Evolutionary conservation across 2,888 invertebrate species (phyloP), one percentile per base, ranked within the genome.

Genomic region (Sinelater perroti): DNA sequence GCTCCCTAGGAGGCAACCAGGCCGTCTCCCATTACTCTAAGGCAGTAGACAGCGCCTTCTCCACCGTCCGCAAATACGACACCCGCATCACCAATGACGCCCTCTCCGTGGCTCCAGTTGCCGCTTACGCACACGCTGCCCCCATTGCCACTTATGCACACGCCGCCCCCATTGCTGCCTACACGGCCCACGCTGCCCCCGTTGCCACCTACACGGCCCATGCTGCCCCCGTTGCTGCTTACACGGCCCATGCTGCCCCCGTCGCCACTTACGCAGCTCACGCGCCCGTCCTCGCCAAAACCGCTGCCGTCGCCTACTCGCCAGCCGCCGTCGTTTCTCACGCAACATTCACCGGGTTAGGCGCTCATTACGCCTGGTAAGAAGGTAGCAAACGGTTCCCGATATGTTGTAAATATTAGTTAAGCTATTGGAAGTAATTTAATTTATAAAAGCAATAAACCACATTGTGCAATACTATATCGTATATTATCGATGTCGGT

Each of bases 341-440:
- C 74, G 83, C 85, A 60, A 78, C 83, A 66, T 88, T 87, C 81
- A 82, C 80, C 65, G 87, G 87, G 58, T 81, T 85, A 54, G 84
- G 84, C 65, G 82, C 84, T 63, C 82, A 83, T 65, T 88, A 87
- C 78, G 85, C 81, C 67, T 87, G 84, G 83, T 87, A 84, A 84
- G 21, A 61, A 60, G 17, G 31, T 28, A 36, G 58, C 46, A 31
- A 40, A 11, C 21, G 45, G 35, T 11, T 18, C 20, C n/a, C 31
- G 17, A 26, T 28, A 28, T 16, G 35, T 38, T 50, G 40, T 51
- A 52, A 44, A 53, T 53, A 53, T 38, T 53, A 45, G 44, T 53
- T 53, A 45, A 51, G 35, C 42, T 51, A 26, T 26, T 53, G 24
- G 26, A 53, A 35, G 52, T 44, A 42, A 35, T 45, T 53, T 45